phyloP scores from a whole-genome alignment of 2,888 invertebrate genomes.

The Poecilobothrus nobilitatus region DNA sequence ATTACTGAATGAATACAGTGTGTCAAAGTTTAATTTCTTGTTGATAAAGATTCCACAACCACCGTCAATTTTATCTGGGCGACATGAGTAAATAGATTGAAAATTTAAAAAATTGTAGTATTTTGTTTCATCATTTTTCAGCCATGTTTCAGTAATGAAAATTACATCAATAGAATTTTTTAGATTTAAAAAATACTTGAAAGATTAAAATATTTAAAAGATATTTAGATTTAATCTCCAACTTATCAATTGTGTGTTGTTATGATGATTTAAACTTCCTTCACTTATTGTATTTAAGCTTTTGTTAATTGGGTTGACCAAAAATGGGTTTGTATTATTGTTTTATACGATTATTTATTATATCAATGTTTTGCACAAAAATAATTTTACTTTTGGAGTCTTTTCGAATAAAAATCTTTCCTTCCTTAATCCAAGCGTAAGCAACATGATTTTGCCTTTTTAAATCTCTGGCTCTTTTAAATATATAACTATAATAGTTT shows the following conservation, averaged over 20 bases:
- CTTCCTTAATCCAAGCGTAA: too few species aligned
- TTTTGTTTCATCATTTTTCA: neutral
- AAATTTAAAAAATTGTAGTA: neutral
- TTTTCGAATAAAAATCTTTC: too few species aligned
- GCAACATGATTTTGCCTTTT: too few species aligned
- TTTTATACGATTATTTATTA: neutral
- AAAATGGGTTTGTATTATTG: neutral
- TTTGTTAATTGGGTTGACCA: neutral
- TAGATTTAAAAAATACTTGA: neutral
- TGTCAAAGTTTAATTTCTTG: neutral
- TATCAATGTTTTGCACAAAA: neutral
- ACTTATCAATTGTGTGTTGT: neutral
- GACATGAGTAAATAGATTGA: neutral
- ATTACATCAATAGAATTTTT: neutral
- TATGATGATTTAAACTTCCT: neutral
- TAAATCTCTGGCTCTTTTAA: too few species aligned
- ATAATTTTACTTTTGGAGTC: too few species aligned
- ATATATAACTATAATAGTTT: too few species aligned
- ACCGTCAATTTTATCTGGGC: neutral
- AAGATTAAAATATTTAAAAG: too few species aligned
- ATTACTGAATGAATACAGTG: neutral
- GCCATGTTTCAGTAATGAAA: neutral
- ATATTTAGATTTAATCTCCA: neutral
- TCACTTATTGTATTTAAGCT: neutral
- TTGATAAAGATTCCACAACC: neutral